These are phyloP conservation scores for Poeciliopsis occidentalis DNA, from an alignment of 2,113 vertebrate genomes.

Conservation along the genomic window DNA sequence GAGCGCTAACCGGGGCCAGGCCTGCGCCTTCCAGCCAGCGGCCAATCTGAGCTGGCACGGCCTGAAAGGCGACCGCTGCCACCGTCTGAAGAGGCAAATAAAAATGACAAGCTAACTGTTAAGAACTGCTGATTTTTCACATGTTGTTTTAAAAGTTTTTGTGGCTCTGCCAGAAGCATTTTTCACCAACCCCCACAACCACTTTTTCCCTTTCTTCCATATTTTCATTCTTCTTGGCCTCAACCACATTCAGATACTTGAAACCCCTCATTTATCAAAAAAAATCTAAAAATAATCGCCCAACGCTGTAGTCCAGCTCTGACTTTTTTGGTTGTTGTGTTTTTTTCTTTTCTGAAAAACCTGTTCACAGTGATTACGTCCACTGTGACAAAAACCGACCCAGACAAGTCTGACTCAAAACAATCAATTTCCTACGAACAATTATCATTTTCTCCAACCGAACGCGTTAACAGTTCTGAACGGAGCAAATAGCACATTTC, in stretches of 20 bases:
- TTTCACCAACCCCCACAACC: not conserved
- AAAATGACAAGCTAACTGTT: conserved; percentile 85
- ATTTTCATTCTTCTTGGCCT: conserved; percentile 47
- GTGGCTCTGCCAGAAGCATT: conserved; percentile 58
- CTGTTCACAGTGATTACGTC: conserved; percentile 53
- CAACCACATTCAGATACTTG: conserved; percentile 75
- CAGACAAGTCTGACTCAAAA: conserved; percentile 44
- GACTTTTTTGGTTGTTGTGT: conserved; percentile 4
- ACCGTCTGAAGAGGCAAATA: conserved; percentile 81
- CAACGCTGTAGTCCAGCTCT: conserved; percentile 50
- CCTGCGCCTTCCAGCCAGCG: conserved; percentile 75
- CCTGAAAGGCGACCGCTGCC: conserved; percentile 77
- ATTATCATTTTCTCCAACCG: conserved; percentile 43
- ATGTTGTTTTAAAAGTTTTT: conserved; percentile 80
- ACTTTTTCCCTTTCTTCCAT: conserved; percentile 28
- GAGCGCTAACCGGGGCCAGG: conserved; percentile 78
- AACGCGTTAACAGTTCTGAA: conserved; percentile 47
- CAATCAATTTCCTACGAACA: conserved; percentile 36
- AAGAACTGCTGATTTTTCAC: conserved; percentile 82
- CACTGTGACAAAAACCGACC: conserved; percentile 47
- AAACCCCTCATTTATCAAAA: conserved; percentile 74
- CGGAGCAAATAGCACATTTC: conserved; percentile 39
- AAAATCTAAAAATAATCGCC: conserved; percentile 74
- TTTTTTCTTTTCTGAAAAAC: conserved; percentile 34
- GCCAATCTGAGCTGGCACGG: conserved; percentile 76